These are phyloP conservation scores for Odocoileus virginianus DNA, from an alignment of 2,113 vertebrate genomes.

Conservation along the genomic window DNA sequence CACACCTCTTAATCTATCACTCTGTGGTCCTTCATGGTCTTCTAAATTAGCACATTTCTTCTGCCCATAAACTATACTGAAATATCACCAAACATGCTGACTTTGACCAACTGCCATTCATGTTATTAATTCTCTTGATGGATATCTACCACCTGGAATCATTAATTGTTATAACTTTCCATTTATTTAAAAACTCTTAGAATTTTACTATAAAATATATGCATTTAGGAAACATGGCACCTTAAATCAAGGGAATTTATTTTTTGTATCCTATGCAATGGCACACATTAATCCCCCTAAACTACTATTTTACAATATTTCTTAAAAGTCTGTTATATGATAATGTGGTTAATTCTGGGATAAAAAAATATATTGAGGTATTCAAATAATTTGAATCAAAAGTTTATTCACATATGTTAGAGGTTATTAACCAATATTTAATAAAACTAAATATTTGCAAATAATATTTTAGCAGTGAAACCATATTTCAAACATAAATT, in stretches of 20 bases:
- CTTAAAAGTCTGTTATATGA: neutral
- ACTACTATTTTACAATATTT: neutral
- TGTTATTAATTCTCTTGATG: neutral
- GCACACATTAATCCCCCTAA: neutral
- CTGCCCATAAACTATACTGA: neutral
- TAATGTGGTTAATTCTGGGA: neutral
- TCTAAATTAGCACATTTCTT: neutral
- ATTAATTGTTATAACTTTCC: neutral
- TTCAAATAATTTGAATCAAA: neutral
- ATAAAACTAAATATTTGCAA: neutral
- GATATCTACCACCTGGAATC: neutral
- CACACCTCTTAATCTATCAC: no score
- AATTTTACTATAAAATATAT: neutral
- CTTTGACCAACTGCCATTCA: neutral
- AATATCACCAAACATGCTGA: neutral
- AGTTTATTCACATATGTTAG: neutral
- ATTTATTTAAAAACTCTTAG: neutral
- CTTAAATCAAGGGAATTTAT: neutral
- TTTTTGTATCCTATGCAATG: neutral
- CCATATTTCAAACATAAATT: neutral
- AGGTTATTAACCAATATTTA: neutral
- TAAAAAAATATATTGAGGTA: neutral
- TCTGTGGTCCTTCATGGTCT: neutral
- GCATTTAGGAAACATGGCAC: neutral
- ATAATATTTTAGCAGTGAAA: neutral